phyloP scores from a whole-genome alignment of 2,113 vertebrate genomes.

The Cynopterus brachyotis region DNA sequence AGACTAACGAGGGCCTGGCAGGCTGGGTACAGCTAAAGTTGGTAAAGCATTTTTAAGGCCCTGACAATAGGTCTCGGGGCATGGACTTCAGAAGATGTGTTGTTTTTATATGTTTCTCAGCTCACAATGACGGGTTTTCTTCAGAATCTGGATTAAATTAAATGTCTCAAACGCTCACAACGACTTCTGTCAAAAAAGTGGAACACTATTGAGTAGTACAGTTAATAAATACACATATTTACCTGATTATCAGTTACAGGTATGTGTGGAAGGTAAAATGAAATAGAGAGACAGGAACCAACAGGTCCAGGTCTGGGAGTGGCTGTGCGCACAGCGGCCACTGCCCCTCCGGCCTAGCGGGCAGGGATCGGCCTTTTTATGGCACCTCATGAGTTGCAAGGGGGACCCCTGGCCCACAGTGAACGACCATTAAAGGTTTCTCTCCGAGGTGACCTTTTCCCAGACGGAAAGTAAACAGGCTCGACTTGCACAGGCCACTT shows the following conservation, averaged over 20 bases:
- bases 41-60: not conserved
- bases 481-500: not conserved
- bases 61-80: not conserved
- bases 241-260: not conserved
- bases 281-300: not conserved
- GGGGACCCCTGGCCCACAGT: not conserved
- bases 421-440: not conserved
- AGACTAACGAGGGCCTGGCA: not conserved
- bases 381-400: not conserved
- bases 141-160: not conserved
- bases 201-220: not conserved
- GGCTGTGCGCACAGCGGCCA: too few species aligned
- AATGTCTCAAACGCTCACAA: not conserved
- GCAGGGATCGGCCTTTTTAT: not conserved
- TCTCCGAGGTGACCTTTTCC: not conserved
- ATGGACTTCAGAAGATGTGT: not conserved
- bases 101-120: not conserved
- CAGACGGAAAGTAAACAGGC: not conserved
- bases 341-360: not conserved
- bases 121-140: not conserved
- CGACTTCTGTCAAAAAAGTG: not conserved
- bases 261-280: not conserved
- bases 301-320: accelerated
- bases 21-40: not conserved
- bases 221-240: not conserved